These are phyloP conservation scores for Terrapene triunguis DNA, from an alignment of 2,113 vertebrate genomes.

Conservation along the genomic window DNA sequence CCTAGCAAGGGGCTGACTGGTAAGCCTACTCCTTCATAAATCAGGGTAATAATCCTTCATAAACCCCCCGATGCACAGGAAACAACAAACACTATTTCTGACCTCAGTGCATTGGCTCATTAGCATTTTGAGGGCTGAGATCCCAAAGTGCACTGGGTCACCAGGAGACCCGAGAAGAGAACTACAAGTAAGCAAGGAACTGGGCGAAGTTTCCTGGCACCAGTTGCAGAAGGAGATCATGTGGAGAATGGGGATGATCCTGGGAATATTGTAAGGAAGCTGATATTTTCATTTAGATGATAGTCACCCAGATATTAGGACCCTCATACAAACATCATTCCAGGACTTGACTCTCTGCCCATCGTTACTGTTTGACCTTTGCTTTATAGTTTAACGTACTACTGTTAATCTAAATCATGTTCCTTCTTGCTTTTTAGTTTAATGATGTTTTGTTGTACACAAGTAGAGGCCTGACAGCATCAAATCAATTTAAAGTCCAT, in stretches of 20 bases:
- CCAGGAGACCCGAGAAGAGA: neutral
- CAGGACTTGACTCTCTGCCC: neutral
- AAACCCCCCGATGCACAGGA: neutral
- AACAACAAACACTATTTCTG: neutral
- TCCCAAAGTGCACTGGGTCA: neutral
- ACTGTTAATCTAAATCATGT: neutral
- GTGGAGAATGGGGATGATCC: neutral
- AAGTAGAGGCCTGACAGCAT: conserved; percentile 92
- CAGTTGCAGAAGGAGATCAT: neutral
- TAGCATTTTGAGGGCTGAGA: neutral
- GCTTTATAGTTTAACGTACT: neutral
- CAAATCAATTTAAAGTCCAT: conserved; percentile 97
- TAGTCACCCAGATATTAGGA: neutral
- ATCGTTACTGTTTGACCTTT: neutral
- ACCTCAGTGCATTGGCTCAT: neutral
- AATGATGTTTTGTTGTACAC: conserved; percentile 94
- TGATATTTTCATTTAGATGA: neutral
- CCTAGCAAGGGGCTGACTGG: neutral
- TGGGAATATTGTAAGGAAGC: neutral
- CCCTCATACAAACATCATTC: neutral
- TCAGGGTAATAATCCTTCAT: neutral
- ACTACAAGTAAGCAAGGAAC: neutral
- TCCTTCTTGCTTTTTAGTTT: conserved; percentile 83
- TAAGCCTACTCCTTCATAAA: neutral
- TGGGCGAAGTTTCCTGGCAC: neutral